Percentiles rank a stretch among this genome's conserved stretches.
phyloP scores from a whole-genome alignment of 2,797 vertebrate species.

The Glyptemys insculpta region DNA sequence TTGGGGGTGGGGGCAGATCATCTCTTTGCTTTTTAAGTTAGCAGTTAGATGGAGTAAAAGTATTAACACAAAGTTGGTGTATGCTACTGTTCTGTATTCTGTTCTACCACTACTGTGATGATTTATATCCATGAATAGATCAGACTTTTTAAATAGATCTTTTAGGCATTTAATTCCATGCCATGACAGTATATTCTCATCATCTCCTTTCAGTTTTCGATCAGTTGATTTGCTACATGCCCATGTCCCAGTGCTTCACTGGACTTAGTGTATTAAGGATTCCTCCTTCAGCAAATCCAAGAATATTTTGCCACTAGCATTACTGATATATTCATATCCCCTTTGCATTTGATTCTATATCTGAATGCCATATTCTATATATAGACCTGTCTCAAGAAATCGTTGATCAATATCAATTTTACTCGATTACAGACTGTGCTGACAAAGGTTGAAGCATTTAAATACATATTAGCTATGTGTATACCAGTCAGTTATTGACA shows the following conservation, averaged over 20 bases:
- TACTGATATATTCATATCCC: neutral
- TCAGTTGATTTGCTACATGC: neutral
- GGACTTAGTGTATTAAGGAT: neutral
- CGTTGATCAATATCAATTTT: neutral
- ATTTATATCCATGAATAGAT: neutral
- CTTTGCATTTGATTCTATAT: neutral
- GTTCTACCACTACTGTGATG: neutral
- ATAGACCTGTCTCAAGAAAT: neutral
- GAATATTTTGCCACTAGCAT: neutral
- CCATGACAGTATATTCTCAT: neutral
- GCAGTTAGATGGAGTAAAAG: neutral
- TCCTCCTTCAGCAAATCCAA: neutral
- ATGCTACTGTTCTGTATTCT: neutral
- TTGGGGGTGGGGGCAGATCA: neutral
- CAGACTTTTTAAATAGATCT: neutral
- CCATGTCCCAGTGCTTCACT: neutral
- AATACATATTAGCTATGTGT: neutral
- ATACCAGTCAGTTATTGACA: neutral
- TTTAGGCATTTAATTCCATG: neutral
- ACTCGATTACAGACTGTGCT: neutral
- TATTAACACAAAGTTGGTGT: neutral
- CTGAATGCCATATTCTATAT: neutral
- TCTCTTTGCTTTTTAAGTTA: neutral
- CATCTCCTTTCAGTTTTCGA: neutral
- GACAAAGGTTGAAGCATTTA: neutral